Conservation (phyloP, 2,888 invertebrate genomes). For the Spisula subtruncata region DNA sequence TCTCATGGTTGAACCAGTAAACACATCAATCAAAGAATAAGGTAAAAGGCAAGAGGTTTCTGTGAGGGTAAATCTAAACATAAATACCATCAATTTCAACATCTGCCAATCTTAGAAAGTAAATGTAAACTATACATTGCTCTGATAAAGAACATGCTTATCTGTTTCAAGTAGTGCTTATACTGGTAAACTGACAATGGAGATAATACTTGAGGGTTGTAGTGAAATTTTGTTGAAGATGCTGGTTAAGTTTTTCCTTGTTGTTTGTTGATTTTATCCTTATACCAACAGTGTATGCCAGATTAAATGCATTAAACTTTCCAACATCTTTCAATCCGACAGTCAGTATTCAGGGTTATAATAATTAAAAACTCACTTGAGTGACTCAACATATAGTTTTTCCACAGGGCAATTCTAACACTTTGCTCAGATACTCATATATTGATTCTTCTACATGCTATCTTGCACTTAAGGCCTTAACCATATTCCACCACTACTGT, state of each 20-base stretch:
- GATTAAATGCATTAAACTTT: no score
- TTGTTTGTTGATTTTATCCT: not conserved
- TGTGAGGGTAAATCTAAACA: not conserved
- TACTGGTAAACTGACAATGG: not conserved
- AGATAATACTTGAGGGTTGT: not conserved
- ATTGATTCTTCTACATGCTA: no score
- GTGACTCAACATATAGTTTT: no score
- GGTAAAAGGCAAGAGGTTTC: not conserved
- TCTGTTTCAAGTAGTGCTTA: constrained; percentile 33
- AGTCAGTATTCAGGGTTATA: no score
- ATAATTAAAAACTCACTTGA: no score
- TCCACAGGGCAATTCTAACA: no score
- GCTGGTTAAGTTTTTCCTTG: not conserved
- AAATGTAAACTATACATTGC: constrained; percentile 54
- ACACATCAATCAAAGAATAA: not conserved
- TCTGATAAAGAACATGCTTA: constrained; percentile 34
- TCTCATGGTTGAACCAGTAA: not conserved
- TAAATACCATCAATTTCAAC: constrained; percentile 44
- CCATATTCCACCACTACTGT: no score
- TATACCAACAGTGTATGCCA: no score
- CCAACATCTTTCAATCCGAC: no score
- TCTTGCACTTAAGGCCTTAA: no score
- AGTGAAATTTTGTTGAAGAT: not conserved
- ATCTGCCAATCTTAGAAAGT: constrained; percentile 50
- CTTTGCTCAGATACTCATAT: no score